Evolutionary conservation across 2,797 vertebrate species (phyloP).

Genomic region (Oophaga sylvatica): DNA sequence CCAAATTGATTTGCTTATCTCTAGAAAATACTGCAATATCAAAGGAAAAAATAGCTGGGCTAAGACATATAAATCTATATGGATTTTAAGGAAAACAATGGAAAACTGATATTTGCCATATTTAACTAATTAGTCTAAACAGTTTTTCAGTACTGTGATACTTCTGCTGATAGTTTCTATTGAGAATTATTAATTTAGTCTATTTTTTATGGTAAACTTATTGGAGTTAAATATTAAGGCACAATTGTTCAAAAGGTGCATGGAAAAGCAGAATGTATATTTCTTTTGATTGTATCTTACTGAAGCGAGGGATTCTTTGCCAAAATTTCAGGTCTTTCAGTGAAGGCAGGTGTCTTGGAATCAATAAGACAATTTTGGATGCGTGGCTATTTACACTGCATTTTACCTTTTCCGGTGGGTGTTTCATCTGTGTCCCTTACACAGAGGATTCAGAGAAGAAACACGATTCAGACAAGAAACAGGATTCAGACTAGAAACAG

Average conservation of each 20-base stretch:
- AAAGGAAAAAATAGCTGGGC: neutral
- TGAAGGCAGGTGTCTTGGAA: neutral
- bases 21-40: conserved; percentile 3
- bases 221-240: no score
- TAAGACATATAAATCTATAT: neutral
- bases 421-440: no score
- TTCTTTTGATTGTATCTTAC: neutral
- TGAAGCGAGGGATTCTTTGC: neutral
- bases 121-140: neutral
- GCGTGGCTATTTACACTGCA: no score
- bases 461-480: no score
- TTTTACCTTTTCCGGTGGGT: no score
- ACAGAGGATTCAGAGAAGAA: no score
- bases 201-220: no score
- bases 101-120: neutral
- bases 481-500: no score
- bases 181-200: no score
- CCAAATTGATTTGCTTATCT: conserved; percentile 11
- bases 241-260: neutral
- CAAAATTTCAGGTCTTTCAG: neutral
- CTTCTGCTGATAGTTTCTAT: no score
- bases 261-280: neutral
- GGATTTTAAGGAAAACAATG: neutral
- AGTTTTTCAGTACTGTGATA: neutral
- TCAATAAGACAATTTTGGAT: neutral